phyloP scores from a whole-genome alignment of 2,888 invertebrate species.

The Tenthredo scrophulariae region DNA sequence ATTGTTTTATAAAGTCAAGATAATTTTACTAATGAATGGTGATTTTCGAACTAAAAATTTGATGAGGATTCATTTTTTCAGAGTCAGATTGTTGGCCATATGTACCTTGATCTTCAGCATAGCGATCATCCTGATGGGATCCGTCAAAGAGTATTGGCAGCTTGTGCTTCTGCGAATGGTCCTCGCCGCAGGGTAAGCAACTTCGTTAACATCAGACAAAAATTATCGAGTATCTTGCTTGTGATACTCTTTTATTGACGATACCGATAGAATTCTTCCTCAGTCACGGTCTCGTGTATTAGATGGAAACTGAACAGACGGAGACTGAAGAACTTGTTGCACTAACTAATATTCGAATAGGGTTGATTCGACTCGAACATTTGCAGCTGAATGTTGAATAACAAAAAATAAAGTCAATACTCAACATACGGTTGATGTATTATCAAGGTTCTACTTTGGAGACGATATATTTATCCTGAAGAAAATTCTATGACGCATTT shows the following conservation, averaged over 20 bases:
- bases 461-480: not conserved
- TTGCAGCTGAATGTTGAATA: not conserved
- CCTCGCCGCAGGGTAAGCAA: slow-evolving; percentile 88
- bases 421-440: not conserved
- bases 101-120: slow-evolving; percentile 91
- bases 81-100: slow-evolving; percentile 87
- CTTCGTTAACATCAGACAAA: slow-evolving; percentile 36
- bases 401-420: not conserved
- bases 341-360: too few relatives aligned
- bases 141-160: slow-evolving; percentile 94
- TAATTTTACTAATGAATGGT: not conserved
- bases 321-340: too few relatives aligned
- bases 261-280: not conserved
- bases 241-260: not conserved
- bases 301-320: too few relatives aligned
- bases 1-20: not conserved
- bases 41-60: not conserved
- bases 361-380: too few relatives aligned
- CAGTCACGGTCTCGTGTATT: not conserved
- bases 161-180: slow-evolving; percentile 91
- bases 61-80: slow-evolving; percentile 77
- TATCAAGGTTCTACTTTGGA: not conserved
- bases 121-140: slow-evolving; percentile 92
- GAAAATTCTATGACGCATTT: not conserved
- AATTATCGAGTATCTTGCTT: not conserved